Percentiles rank a stretch among this genome's conserved stretches.
phyloP scores from a whole-genome alignment of 2,888 invertebrate species.

The Antheraea assamensis region DNA sequence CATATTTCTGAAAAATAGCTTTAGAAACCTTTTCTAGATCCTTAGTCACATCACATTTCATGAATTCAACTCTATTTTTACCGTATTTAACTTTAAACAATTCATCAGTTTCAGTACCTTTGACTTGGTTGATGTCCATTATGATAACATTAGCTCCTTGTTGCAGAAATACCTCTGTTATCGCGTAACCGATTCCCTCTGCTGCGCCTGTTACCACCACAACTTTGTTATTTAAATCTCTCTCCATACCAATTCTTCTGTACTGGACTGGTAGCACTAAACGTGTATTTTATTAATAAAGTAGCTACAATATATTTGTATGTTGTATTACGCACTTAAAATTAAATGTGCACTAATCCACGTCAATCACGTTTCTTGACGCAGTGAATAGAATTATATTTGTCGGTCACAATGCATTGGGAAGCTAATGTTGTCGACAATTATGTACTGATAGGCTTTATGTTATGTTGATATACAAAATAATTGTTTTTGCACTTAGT shows the following conservation, averaged over 20 bases:
- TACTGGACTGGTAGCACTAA: too few species aligned
- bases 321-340: too few species aligned
- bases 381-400: too few species aligned
- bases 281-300: too few species aligned
- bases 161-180: slow-evolving; percentile 63
- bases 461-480: too few species aligned
- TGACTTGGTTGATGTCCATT: slow-evolving; percentile 40
- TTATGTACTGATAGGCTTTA: too few species aligned
- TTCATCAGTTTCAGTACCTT: slow-evolving; percentile 31
- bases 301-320: too few species aligned
- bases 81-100: slow-evolving; percentile 39
- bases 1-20: not conserved
- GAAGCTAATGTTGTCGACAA: too few species aligned
- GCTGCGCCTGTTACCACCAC: slow-evolving; percentile 75
- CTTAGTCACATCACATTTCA: slow-evolving; percentile 65
- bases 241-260: not conserved
- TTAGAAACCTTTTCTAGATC: slow-evolving; percentile 52
- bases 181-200: slow-evolving; percentile 74
- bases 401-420: too few species aligned
- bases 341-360: too few species aligned
- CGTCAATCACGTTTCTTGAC: too few species aligned
- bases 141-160: slow-evolving; percentile 51
- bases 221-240: slow-evolving; percentile 13
- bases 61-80: slow-evolving; percentile 54
- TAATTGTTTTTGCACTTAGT: too few species aligned